Evolutionary conservation across 2,888 invertebrate species (phyloP).

Genomic region (Drosophila anomalipes): DNA sequence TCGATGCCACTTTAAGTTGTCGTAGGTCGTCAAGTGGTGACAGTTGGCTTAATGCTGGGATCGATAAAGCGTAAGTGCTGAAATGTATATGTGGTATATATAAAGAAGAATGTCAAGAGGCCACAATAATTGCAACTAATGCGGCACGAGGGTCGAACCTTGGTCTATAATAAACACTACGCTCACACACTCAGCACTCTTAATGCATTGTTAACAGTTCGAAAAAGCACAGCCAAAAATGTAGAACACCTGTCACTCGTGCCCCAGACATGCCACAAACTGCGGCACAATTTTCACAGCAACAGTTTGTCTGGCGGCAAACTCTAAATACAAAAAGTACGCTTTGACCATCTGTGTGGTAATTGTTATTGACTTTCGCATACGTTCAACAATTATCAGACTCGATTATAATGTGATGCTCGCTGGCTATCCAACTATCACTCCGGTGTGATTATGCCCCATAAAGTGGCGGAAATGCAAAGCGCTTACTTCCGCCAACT

Average conservation of each 20-base stretch:
- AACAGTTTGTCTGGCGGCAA: slow-evolving; percentile 33
- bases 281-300: slow-evolving; percentile 50
- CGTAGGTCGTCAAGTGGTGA: slow-evolving; percentile 35
- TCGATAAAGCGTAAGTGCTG: slow-evolving; percentile 69
- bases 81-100: slow-evolving; percentile 30
- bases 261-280: slow-evolving; percentile 13
- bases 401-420: slow-evolving; percentile 40
- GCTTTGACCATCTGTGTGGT: slow-evolving; percentile 13
- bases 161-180: slow-evolving; percentile 60
- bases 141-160: slow-evolving; percentile 71
- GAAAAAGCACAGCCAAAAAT: slow-evolving; percentile 46
- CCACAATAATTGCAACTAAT: slow-evolving; percentile 80
- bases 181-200: slow-evolving; percentile 4
- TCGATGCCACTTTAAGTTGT: slow-evolving; percentile 63
- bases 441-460: slow-evolving; percentile 35
- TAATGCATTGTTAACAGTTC: slow-evolving; percentile 4
- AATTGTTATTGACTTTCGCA: slow-evolving; percentile 26
- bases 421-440: slow-evolving; percentile 53
- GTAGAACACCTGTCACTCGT: slow-evolving; percentile 58
- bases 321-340: slow-evolving; percentile 56
- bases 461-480: slow-evolving; percentile 64
- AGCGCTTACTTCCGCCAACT: slow-evolving; percentile 63
- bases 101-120: slow-evolving; percentile 80
- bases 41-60: slow-evolving; percentile 35
- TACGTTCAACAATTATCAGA: slow-evolving; percentile 12